Percentiles rank a stretch among this genome's conserved stretches.
Evolutionary conservation across 37 sponge, comb jelly and placozoan species (phyloP).

Genomic region (Beroe ovata): DNA sequence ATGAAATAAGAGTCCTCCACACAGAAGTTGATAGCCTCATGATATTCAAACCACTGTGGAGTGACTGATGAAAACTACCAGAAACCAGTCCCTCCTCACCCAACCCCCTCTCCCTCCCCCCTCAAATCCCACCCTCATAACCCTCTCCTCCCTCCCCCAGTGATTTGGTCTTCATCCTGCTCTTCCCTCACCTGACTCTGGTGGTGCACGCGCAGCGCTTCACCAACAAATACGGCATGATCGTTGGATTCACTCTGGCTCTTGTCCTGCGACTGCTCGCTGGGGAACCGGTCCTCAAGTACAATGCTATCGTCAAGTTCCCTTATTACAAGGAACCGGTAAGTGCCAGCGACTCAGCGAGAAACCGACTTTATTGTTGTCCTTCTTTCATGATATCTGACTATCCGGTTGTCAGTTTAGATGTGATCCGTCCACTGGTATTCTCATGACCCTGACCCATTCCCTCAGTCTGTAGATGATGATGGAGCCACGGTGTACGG

Average conservation of each 20-base stretch:
- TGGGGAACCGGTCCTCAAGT: conserved; percentile 45
- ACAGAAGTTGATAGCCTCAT: too few species aligned
- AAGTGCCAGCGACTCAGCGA: too few species aligned
- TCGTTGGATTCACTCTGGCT: conserved; percentile 1
- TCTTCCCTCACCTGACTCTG: conserved; percentile 31
- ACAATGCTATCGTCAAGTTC: conserved; percentile 36
- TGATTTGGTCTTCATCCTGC: conserved; percentile 54
- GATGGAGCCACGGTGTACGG: background rate
- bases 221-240: conserved; percentile 46
- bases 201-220: background rate
- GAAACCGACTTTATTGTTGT: too few species aligned
- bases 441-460: too few species aligned
- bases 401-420: too few species aligned
- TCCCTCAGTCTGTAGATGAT: background rate
- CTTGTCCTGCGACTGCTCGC: conserved; percentile 5
- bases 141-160: background rate
- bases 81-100: background rate
- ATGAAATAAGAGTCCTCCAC: too few species aligned
- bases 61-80: background rate
- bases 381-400: too few species aligned
- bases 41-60: too few species aligned
- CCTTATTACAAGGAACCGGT: conserved; percentile 25
- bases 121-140: background rate
- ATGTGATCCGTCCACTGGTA: too few species aligned
- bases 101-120: background rate